A percentile compares a stretch with the other conserved stretches of the same genome.
Conservation (phyloP, 2,797 vertebrate species). For the Melanotaenia parkinsoni region DNA sequence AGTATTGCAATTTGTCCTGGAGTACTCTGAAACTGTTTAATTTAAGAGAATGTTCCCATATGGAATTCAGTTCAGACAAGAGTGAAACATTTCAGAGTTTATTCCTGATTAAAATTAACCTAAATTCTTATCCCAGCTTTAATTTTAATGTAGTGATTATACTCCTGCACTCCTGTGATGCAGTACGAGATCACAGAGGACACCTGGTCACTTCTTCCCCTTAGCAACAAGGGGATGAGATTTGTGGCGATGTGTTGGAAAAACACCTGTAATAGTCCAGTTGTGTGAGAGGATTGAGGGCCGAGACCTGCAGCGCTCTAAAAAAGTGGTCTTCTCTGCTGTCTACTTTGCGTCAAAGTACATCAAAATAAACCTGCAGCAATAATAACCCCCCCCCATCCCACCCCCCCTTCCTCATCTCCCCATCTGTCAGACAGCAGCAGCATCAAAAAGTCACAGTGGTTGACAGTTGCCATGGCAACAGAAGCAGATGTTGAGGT, state of each 20-base stretch:
- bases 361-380: constrained; percentile 59
- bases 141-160: rapidly evolving
- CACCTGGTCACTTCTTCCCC: constrained; percentile 11
- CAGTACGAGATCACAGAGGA: background rate
- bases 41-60: background rate
- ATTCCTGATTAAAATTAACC: background rate
- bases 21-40: background rate
- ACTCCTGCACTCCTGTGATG: background rate
- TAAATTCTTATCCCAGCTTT: background rate
- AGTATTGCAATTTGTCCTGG: background rate
- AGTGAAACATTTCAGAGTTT: background rate
- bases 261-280: constrained; percentile 56
- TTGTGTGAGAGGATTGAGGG: constrained; percentile 52
- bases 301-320: constrained; percentile 28
- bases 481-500: constrained; percentile 75
- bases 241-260: constrained; percentile 50
- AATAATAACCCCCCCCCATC: background rate
- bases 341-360: constrained; percentile 44
- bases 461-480: constrained; percentile 73
- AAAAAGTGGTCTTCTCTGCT: constrained; percentile 20
- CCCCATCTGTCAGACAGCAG: constrained; percentile 19
- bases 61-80: background rate
- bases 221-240: constrained; percentile 44
- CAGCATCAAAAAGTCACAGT: constrained; percentile 3
- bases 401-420: background rate